Base-by-base conservation (phyloP, 1,140 invertebrate species). In the Riptortus pedestris region DNA sequence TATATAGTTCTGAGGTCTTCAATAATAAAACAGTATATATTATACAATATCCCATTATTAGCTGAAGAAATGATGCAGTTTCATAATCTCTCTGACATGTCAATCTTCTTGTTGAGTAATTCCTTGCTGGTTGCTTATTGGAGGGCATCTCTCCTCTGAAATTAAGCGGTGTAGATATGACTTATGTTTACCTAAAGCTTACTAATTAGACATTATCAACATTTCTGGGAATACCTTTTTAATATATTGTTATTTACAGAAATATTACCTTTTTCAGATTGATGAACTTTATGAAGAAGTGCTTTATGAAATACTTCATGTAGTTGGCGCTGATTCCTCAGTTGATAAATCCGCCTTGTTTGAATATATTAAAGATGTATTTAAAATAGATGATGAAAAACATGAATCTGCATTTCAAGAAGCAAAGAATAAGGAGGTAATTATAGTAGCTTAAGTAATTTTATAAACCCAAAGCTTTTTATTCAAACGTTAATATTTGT, bases 201-300 rank as follows among this genome's bases (percentile, higher is more conserved):
- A 38, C 5, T 38, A 38, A 7, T 38, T 38, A 14, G 14, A 38
- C 14, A 38, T 5, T 38, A 38, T 7, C 14, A 7, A 38, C 5
- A 5, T 38, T 38, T 38, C 31, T 5, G 14, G 14, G 14, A 7
- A 38, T 38, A 7, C 31, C 5, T 7, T 14, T 14, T 14, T 38
- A 5, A 38, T n/a, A n/a, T n/a, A 38, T 38, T 5, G 31, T 38
- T 38, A 7, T 38, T 38, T 38, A 38, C 14, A 7, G 5, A 38
- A 7, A 7, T 38, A 14, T 38, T 38, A 7, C 5, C 31, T 38
- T 38, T 79, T 79, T 14, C 74, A 91, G 89, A 83, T 90, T 65
- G 91, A 96, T 72, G 87, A 93, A 75, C 79, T 98, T 11, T 98
- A 98, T 71, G 80, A 89, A 68, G 93, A 96, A 75, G 83, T 96